phyloP scores from a whole-genome alignment of 1,140 invertebrate species.

The Pectinophora gossypiella region DNA sequence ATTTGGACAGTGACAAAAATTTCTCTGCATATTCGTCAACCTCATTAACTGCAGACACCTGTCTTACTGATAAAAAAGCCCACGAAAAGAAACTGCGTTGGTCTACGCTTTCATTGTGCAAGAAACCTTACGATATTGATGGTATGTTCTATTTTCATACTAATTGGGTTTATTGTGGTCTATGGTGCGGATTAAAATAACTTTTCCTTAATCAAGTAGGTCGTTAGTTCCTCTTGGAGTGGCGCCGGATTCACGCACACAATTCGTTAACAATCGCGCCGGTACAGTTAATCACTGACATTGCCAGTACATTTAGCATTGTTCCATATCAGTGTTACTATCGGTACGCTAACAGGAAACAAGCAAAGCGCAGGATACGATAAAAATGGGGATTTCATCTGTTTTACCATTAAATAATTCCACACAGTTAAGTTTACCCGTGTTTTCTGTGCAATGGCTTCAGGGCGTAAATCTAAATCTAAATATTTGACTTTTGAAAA shows the following conservation, averaged over 20 bases:
- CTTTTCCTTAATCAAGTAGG: neutral
- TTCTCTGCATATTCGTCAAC: constrained; percentile 16
- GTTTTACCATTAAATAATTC: constrained; percentile 31
- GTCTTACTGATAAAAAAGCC: constrained; percentile 19
- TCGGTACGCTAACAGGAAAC: constrained; percentile 55
- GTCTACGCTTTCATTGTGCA: constrained; percentile 34
- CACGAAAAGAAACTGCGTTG: constrained; percentile 37
- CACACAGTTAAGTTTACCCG: constrained; percentile 19
- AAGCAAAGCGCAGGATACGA: constrained; percentile 42
- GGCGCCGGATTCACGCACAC: neutral
- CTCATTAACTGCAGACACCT: constrained; percentile 18
- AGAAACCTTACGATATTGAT: neutral
- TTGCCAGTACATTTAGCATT: constrained; percentile 12
- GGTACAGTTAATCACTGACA: neutral
- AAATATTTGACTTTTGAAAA: constrained; percentile 38
- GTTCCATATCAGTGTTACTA: constrained; percentile 22
- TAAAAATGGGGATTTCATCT: constrained; percentile 58
- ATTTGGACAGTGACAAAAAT: neutral
- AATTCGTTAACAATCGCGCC: neutral
- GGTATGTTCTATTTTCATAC: constrained; percentile 5
- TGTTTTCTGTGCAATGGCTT: constrained; percentile 36
- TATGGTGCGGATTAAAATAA: neutral
- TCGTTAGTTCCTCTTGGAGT: neutral
- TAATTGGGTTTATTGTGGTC: neutral
- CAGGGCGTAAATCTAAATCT: constrained; percentile 3